Conservation (phyloP, 2,113 vertebrate genomes). For the Sminthopsis crassicaudata region DNA sequence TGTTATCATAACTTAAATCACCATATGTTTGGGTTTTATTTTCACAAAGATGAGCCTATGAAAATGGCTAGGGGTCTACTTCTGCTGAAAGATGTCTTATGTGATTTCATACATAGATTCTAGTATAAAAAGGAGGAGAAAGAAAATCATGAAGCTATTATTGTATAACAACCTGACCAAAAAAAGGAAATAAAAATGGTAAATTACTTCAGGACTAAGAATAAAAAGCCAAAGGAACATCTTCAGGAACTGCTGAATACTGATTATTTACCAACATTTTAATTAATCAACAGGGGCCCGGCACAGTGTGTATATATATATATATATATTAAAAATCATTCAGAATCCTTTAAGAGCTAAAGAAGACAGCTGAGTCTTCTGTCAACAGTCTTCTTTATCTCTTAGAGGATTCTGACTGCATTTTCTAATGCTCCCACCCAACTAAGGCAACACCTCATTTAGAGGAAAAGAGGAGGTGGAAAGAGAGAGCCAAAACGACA, state of each 20-base stretch:
- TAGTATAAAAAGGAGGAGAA: not conserved
- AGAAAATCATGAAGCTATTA: not conserved
- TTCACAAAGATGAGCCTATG: conserved; percentile 9
- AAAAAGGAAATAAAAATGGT: not conserved
- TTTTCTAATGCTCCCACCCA: conserved; percentile 30
- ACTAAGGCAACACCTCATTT: not conserved
- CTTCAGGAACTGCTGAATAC: not conserved
- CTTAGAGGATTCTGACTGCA: conserved; percentile 31
- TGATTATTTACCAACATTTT: not conserved
- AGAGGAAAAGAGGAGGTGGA: conserved; percentile 28
- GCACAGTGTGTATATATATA: no score
- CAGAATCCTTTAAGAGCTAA: no score
- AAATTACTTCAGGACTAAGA: not conserved
- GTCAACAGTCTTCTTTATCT: not conserved
- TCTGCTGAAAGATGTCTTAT: not conserved
- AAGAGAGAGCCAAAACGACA: conserved; percentile 9
- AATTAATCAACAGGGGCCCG: conserved; percentile 30
- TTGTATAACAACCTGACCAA: conserved; percentile 38
- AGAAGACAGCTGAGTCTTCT: no score
- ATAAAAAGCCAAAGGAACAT: not conserved
- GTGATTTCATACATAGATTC: conserved; percentile 4
- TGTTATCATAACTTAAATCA: not conserved
- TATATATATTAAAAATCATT: no score
- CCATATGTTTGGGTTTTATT: not conserved
- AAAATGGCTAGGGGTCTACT: conserved; percentile 20